Conservation (phyloP, 2,888 invertebrate species). For the Dyspetes luteomarginatus region DNA sequence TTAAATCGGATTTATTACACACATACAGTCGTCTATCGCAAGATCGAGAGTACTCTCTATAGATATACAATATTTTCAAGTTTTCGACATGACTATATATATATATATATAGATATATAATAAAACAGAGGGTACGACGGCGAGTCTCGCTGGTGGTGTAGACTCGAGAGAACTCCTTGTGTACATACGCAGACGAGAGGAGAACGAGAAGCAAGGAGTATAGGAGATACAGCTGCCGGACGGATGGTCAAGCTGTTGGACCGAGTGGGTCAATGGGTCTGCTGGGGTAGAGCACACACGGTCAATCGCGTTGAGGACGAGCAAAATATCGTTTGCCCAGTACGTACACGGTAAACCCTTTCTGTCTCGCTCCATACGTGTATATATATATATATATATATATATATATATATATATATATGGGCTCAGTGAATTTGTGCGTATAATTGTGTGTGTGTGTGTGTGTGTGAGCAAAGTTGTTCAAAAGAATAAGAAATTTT, state of each 20-base stretch:
- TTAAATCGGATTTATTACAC: no score
- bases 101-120: no score
- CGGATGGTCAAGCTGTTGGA: conserved; percentile 53
- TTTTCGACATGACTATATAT: no score
- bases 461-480: not conserved
- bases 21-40: no score
- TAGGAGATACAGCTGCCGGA: conserved; percentile 46
- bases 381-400: not conserved
- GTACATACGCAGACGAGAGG: conserved; percentile 39
- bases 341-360: conserved; percentile 48
- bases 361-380: conserved; percentile 48
- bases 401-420: not conserved
- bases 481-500: not conserved
- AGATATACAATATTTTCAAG: no score
- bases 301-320: conserved; percentile 54
- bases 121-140: conserved; percentile 4
- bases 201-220: not conserved
- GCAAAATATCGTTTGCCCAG: conserved; percentile 56
- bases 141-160: conserved; percentile 34
- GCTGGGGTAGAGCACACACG: conserved; percentile 50
- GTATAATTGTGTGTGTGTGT: not conserved
- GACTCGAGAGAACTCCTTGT: conserved; percentile 30
- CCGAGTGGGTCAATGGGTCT: conserved; percentile 65
- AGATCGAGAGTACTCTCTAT: no score
- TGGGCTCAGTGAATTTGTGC: conserved; percentile 30